Percentiles rank a stretch among this genome's conserved stretches.
Evolutionary conservation across 2,888 invertebrate species (phyloP).

Genomic region (Drosophila planitibia): DNA sequence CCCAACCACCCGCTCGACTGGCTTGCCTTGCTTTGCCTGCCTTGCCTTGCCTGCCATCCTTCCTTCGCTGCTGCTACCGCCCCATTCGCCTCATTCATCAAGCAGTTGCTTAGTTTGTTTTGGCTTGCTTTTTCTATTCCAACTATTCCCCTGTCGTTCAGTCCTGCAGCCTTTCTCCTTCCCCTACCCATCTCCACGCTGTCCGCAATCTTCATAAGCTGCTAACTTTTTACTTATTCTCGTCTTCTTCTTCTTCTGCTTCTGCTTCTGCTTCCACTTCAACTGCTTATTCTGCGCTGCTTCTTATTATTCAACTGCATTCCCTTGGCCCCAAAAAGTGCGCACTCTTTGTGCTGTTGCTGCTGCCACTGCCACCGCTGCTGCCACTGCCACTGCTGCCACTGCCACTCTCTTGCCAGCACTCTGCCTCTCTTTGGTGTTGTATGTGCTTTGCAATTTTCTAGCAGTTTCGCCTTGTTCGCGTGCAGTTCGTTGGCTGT

Average conservation of each 20-base stretch:
- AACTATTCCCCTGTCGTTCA: conserved; percentile 39
- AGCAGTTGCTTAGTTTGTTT: conserved; percentile 47
- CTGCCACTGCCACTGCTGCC: conserved; percentile 9
- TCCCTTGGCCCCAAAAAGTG: conserved; percentile 61
- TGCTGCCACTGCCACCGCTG: neutral
- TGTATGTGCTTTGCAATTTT: conserved; percentile 69
- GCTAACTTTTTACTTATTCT: conserved; percentile 51
- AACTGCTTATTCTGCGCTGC: conserved; percentile 36
- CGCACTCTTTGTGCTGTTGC: conserved; percentile 25
- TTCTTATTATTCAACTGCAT: conserved; percentile 42
- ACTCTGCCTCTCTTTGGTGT: conserved; percentile 12
- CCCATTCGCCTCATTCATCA: conserved; percentile 67
- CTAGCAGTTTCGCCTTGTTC: conserved; percentile 71
- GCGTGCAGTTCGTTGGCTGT: conserved; percentile 71
- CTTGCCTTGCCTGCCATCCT: conserved; percentile 5
- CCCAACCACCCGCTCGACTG: conserved; percentile 5
- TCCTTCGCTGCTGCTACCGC: conserved; percentile 16
- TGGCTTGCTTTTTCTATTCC: conserved; percentile 46
- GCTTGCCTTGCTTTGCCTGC: neutral
- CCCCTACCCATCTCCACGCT: conserved; percentile 1
- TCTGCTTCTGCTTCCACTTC: conserved; percentile 20
- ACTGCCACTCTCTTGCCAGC: conserved; percentile 25
- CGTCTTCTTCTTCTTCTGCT: conserved; percentile 6
- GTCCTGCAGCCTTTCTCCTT: conserved; percentile 41
- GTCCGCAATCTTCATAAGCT: conserved; percentile 43